phyloP scores from a whole-genome alignment of 35 echinoderm and acorn worm species.

The Ophioderma brevispina region DNA sequence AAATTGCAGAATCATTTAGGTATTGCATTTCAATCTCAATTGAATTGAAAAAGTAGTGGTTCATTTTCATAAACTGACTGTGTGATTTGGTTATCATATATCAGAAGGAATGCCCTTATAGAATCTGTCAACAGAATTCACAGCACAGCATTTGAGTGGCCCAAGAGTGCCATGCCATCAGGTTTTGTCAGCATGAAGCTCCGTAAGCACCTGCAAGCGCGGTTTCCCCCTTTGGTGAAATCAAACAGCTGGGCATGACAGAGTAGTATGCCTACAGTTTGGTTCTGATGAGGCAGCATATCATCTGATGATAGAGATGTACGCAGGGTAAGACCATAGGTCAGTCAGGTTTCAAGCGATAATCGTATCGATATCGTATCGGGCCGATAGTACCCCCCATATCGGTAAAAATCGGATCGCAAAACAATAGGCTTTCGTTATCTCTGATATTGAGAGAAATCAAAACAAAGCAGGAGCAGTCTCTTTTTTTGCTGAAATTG shows the following conservation, averaged over 20 bases:
- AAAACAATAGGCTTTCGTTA: no score
- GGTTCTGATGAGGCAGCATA: slow-evolving; percentile 96
- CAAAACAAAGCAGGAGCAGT: no score
- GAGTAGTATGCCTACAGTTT: slow-evolving; percentile 94
- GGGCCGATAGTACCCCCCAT: no score
- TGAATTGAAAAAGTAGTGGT: no score
- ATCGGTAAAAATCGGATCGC: no score
- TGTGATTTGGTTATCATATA: slow-evolving; percentile 47
- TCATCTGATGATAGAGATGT: slow-evolving; percentile 93
- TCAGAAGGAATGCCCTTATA: slow-evolving; percentile 78
- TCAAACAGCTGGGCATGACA: slow-evolving; percentile 91
- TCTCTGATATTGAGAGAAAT: no score
- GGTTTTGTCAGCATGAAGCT: slow-evolving; percentile 98
- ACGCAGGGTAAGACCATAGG: slow-evolving; percentile 89
- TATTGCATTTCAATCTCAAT: no score
- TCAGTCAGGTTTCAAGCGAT: not conserved
- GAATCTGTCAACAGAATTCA: slow-evolving; percentile 89
- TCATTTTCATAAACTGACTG: not conserved
- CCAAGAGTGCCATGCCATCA: slow-evolving; percentile 94
- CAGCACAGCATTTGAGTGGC: slow-evolving; percentile 94
- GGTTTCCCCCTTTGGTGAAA: slow-evolving; percentile 58
- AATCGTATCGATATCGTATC: no score
- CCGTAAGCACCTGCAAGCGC: slow-evolving; percentile 87
- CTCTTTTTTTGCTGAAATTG: no score
- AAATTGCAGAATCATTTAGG: no score